Base-by-base conservation (phyloP, 2,888 invertebrate genomes). In the Eubasilissa splendida region DNA sequence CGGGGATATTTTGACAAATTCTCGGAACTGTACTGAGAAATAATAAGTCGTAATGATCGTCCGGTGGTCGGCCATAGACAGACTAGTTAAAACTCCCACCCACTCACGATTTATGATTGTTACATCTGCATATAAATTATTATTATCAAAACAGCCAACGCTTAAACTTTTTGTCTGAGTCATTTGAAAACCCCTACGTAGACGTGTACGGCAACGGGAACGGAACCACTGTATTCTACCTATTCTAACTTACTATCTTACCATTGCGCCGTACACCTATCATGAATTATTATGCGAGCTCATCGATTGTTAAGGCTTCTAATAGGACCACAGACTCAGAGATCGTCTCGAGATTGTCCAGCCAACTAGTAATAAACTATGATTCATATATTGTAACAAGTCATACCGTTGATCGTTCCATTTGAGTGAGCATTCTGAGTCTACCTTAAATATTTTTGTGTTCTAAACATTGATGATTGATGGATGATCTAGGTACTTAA, bases 1-100 rank as follows among this genome's bases (percentile, higher is more conserved):
- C 81, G 59, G 68, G 53, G 59, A 81, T 81, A 66, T 74, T 54
- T 76, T 59, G 68, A 58, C 12, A 59, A 77, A 75, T 81, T 78
- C 77, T 68, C 11, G 58, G 78, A 81, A 81, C 56, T 58, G 68
- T 70, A 70, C 22, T 11, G 53, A 54, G 31, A 11, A 70, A 54
- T 42, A 42, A 42, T 70, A 70, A 54, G 53, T 52, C 50, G 52
- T 52, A 77, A 73, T 65, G 52, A 71, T 63, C 66, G 56, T 76
- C 74, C 81, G 81, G 73, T 73, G 59, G 73, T 76, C 53, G 52
- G 53, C 60, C 14, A n/a, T 42, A 22, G 71, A 70, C 70, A 70
- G 31, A 70, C 12, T 31, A 70, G 54, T 2, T n/a, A 50, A 68
- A 53, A 54, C 14, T 58, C 58, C 11, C 70, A 22, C 70, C 70